Base-by-base conservation (phyloP, 2,888 invertebrate species). In the Sussaba pulchella region DNA sequence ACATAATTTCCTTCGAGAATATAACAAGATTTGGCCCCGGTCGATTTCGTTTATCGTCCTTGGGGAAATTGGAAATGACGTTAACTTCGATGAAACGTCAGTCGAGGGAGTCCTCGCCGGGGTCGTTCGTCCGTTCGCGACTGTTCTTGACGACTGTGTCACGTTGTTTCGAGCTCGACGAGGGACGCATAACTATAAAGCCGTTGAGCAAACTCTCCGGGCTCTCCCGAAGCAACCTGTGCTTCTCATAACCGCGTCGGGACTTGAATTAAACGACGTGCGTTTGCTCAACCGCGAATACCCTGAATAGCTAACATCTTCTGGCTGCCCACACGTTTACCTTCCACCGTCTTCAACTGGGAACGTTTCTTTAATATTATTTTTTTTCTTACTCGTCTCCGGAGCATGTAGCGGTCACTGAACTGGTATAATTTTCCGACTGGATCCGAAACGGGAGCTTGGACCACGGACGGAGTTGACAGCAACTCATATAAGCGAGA, bases 181-280 rank as follows among this genome's bases (percentile, higher is more conserved):
- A 54, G 24, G 52, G 41, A 54, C 14, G 54, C 54, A 69, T 43
- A 69, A 69, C 41, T 19, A 41, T 54, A 52, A 52, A 67, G 2
- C 12, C 12, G 64, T 31, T 3, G 10, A 66, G 12, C 10, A 19
- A 14, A 31, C 64, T 26, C 31, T 19, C 39, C n/a, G 10, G 39
- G 31, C 4, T 31, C 50, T 24, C 26, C 26, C 54, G 24, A 24
- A 12, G 26, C 14, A n/a, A 3, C 24, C 24, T 21, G 36, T 14
- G 36, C 52, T 54, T 39, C 50, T 12, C 19, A 39, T 50, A 50
- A 66, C 66, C 12, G 19, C 61, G 21, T 41, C 41, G 36, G 26
- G 57, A 31, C 47, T 70, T 41, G 24, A 57, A 77, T 64, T 70
- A 59, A 77, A 77, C 69, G 61, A 19, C 17, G 14, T 39, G 17